Evolutionary conservation across 2,888 invertebrate genomes (phyloP).

Genomic region (Hyposoter didymator): DNA sequence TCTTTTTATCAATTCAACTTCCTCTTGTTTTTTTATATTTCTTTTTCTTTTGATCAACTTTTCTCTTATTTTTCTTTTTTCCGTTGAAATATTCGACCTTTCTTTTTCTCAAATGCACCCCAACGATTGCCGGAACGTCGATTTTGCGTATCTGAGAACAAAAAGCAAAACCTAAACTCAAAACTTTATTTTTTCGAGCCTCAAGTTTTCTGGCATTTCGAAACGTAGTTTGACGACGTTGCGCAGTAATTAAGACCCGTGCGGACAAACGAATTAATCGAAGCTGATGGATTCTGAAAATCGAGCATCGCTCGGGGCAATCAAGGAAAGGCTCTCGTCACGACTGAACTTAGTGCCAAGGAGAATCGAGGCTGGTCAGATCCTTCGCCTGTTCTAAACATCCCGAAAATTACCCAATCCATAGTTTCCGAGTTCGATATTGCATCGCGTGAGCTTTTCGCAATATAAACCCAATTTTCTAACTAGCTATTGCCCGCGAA

Average conservation of each 20-base stretch:
- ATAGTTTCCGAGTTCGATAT: constrained; percentile 4
- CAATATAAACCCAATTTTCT: background rate
- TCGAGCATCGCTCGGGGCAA: background rate
- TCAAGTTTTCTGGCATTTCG: background rate
- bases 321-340: background rate
- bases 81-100: background rate
- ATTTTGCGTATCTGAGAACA: constrained; percentile 46
- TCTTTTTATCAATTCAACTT: background rate
- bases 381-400: constrained; percentile 2
- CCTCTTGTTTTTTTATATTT: constrained; percentile 1
- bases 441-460: background rate
- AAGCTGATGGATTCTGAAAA: background rate
- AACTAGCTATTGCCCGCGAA: background rate
- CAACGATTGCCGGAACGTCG: constrained; percentile 45
- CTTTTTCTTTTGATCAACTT: background rate
- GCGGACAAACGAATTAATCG: background rate
- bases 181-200: background rate
- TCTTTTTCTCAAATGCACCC: background rate
- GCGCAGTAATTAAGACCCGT: background rate
- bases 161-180: background rate
- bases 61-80: background rate
- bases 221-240: background rate
- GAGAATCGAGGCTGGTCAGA: constrained; percentile 25
- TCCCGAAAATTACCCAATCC: constrained; percentile 26
- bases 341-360: constrained; percentile 1